Evolutionary conservation across 2,113 vertebrate genomes (phyloP), one percentile per base, ranked within the genome.

Genomic region (Phoxinus phoxinus): DNA sequence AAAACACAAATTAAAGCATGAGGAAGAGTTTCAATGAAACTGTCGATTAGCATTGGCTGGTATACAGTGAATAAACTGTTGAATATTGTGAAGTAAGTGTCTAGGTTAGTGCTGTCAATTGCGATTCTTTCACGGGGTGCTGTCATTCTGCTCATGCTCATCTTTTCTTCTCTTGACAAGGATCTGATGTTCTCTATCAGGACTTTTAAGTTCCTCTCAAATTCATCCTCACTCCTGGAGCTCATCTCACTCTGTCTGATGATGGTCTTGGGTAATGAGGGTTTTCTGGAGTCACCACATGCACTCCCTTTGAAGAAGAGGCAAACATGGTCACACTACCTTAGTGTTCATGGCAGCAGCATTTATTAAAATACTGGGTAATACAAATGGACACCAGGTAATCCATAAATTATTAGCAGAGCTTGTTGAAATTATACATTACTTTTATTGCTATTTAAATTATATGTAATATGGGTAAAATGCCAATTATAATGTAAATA

Each of bases 1-100:
- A 94, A 86, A 37, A 94, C 61, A 27, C 95, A 95, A 3, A 95
- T 87, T 23, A 94, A 30, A 0, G 85, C 89, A 37, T 84, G 80
- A 0, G 94, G 94, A 30, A 95, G 88, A 46, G 92, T 90, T 0
- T 93, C 84, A 0, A 93, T 3, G 27, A 94, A 94, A 4, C 79
- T 32, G 1, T 91, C 78, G 23, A 51, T 85, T 44, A 91, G 37
- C 46, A 91, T 53, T 0, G 92, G 91, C 10, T 87, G 85, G 35
- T 92, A 85, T n/a, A 92, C 30, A 1, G 80, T 4, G 23, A 88
- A 89, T 32, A 94, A 13, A 41, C 87, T 88, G 21, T 78, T 90
- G 53, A 95, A 48, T 10, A 86, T 35, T 3, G 35, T 25, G 10
- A 89, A 91, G 74, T 92, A 93, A 2, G 79, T 25, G 9, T 90